Percentiles rank a stretch among this genome's conserved stretches.
Evolutionary conservation across 2,113 vertebrate genomes (phyloP).

Genomic region (Australoheros scitulus): DNA sequence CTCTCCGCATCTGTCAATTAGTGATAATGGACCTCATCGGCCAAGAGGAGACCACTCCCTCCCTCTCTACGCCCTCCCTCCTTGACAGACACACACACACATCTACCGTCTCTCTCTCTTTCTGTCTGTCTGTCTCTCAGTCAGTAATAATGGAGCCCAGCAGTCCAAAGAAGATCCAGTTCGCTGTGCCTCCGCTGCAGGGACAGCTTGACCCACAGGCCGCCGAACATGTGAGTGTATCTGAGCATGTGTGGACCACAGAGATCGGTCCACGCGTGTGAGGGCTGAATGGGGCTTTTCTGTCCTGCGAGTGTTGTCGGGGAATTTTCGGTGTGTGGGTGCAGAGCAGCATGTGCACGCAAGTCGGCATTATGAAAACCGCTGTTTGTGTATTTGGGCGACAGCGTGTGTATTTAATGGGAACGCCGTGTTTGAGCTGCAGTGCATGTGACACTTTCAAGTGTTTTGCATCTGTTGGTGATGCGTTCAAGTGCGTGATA

Average conservation of each 20-base stretch:
- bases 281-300: constrained; percentile 41
- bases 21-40: constrained; percentile 61
- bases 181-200: constrained; percentile 91
- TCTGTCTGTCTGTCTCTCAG: constrained; percentile 46
- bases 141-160: constrained; percentile 89
- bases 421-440: not conserved
- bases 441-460: not conserved
- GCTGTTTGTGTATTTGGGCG: not conserved
- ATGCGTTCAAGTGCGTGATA: not conserved
- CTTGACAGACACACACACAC: not conserved
- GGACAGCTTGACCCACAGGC: constrained; percentile 93
- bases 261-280: not conserved
- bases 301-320: constrained; percentile 35
- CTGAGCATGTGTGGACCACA: not conserved
- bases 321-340: constrained; percentile 55
- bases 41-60: constrained; percentile 58
- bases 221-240: constrained; percentile 89
- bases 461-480: not conserved
- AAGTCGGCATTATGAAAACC: constrained; percentile 1
- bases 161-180: constrained; percentile 98
- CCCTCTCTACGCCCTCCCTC: constrained; percentile 45
- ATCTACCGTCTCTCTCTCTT: constrained; percentile 41
- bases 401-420: not conserved
- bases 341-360: constrained; percentile 30
- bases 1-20: constrained; percentile 59